These are phyloP conservation scores for Tokudaia tokunoshimensis DNA, from an alignment of 2,797 vertebrate genomes.

Conservation along the genomic window DNA sequence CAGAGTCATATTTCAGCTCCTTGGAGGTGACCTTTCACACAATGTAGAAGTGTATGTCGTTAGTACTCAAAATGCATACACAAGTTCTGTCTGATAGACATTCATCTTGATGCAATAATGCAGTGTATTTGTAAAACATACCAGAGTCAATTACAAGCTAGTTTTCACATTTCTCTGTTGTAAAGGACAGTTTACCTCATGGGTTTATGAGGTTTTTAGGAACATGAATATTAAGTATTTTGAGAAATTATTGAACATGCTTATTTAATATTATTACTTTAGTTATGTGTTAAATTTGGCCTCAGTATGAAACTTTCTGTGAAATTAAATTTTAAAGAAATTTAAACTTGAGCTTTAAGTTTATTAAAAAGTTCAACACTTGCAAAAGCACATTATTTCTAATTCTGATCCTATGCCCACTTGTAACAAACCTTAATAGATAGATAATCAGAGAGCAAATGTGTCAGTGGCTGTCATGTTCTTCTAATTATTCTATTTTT, in stretches of 20 bases:
- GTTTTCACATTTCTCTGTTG: not conserved
- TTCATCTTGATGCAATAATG: not conserved
- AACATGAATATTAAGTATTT: not conserved
- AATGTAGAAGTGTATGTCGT: not conserved
- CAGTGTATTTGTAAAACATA: not conserved
- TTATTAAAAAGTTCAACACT: not conserved
- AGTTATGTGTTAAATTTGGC: not conserved
- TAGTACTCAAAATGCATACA: not conserved
- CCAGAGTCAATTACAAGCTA: not conserved
- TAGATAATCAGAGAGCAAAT: not conserved
- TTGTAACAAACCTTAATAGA: not conserved
- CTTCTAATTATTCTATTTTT: not conserved
- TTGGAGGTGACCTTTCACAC: not conserved
- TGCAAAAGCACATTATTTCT: not conserved
- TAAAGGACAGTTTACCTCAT: fast-evolving
- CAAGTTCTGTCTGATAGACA: not conserved
- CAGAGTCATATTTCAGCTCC: not conserved
- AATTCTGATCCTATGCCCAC: not conserved
- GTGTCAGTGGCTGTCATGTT: not conserved
- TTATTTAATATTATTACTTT: not conserved
- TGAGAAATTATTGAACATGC: not conserved
- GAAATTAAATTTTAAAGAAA: not conserved
- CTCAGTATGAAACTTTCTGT: not conserved
- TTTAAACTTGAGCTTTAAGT: not conserved
- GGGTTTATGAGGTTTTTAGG: not conserved